A percentile compares a stretch with the other conserved stretches of the same genome.
Conservation (phyloP, 2,888 invertebrate genomes). For the Drosophila emarginata region DNA sequence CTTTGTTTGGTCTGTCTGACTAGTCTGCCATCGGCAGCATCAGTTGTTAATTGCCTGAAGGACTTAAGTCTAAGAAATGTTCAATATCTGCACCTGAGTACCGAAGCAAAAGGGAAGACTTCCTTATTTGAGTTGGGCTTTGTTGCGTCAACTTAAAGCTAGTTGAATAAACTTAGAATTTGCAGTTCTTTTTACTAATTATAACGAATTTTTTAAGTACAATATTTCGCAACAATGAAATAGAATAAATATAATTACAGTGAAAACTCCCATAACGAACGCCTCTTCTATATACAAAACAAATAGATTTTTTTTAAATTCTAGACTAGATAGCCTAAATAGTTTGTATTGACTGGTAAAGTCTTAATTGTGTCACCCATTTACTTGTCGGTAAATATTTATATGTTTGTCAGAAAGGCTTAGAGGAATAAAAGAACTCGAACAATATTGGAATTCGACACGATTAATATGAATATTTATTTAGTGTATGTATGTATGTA, state of each 20-base stretch:
- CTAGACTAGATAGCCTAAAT: too few relatives aligned
- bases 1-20: background rate
- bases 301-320: too few relatives aligned
- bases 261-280: too few relatives aligned
- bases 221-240: background rate
- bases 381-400: too few relatives aligned
- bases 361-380: too few relatives aligned
- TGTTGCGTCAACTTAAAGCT: background rate
- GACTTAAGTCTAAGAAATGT: slow-evolving; percentile 68
- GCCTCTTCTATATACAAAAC: too few relatives aligned
- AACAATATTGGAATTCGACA: too few relatives aligned
- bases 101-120: background rate
- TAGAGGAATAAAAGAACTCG: too few relatives aligned
- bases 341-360: too few relatives aligned
- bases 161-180: background rate
- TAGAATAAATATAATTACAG: background rate
- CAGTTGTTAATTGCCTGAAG: slow-evolving; percentile 63
- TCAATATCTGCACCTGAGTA: slow-evolving; percentile 62
- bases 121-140: background rate
- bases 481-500: too few relatives aligned
- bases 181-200: background rate
- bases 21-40: slow-evolving; percentile 41
- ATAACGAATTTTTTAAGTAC: background rate
- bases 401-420: too few relatives aligned
- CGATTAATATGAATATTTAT: too few relatives aligned